Evolutionary conservation across 92 coral and sea anemone genomes (phyloP).

Genomic region (Parazoanthus atlanticus): DNA sequence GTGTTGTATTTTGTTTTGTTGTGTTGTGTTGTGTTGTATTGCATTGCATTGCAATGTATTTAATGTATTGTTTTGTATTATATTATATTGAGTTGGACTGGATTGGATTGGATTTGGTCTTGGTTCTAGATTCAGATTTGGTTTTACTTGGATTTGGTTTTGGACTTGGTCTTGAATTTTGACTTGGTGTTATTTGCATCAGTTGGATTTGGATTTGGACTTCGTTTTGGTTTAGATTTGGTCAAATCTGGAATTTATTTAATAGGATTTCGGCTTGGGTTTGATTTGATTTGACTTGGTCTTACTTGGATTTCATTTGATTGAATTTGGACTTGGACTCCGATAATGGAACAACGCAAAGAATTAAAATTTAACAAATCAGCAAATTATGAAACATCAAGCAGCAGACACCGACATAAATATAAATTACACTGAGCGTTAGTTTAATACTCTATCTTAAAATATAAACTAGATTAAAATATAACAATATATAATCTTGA

Average conservation of each 20-base stretch:
- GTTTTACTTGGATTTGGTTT: background rate
- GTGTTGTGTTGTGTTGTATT: too few species aligned
- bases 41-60: too few species aligned
- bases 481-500: background rate
- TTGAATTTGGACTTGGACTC: too few species aligned
- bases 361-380: background rate
- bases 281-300: too few species aligned
- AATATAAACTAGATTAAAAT: background rate
- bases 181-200: too few species aligned
- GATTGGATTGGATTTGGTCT: too few species aligned
- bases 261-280: background rate
- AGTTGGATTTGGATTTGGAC: background rate
- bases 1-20: too few species aligned
- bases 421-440: background rate
- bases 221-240: background rate
- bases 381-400: background rate
- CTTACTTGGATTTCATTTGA: too few species aligned
- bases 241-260: too few species aligned
- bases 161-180: background rate
- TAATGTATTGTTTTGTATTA: too few species aligned
- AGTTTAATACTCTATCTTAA: background rate
- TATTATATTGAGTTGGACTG: background rate
- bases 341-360: background rate
- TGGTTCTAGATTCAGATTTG: too few species aligned
- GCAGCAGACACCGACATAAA: background rate